phyloP scores from a whole-genome alignment of 92 coral and sea anemone genomes.

The Phenganax marumi region DNA sequence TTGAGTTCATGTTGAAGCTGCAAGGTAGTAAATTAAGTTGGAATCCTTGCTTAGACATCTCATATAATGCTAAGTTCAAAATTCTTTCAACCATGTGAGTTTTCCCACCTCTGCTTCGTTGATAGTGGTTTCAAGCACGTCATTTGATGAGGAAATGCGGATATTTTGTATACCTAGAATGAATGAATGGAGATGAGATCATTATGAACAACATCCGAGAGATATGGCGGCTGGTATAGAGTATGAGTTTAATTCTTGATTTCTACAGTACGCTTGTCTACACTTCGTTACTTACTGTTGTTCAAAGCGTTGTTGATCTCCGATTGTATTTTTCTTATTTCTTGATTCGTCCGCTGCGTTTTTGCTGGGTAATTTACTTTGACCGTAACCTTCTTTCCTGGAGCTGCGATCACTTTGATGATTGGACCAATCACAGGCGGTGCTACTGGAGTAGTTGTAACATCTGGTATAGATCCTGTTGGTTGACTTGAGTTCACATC shows the following conservation, averaged over 20 bases:
- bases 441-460: slow-evolving; percentile 8
- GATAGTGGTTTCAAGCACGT: not conserved
- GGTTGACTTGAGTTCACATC: not conserved
- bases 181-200: not conserved
- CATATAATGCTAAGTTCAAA: too few species aligned
- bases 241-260: not conserved
- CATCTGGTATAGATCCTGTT: not conserved
- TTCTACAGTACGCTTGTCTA: not conserved
- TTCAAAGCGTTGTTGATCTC: slow-evolving; percentile 11
- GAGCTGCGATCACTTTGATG: slow-evolving; percentile 3
- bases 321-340: not conserved
- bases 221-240: not conserved
- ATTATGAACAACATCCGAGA: not conserved
- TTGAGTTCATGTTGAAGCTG: slow-evolving; percentile 28
- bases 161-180: slow-evolving; percentile 7
- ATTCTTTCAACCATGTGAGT: too few species aligned
- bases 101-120: slow-evolving; percentile 21
- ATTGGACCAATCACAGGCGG: slow-evolving; percentile 19
- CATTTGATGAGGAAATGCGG: not conserved
- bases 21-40: not conserved
- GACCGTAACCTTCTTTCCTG: not conserved
- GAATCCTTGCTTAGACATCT: not conserved
- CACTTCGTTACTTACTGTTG: not conserved
- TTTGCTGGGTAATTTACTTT: not conserved
- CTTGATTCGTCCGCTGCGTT: not conserved